Evolutionary conservation across 1,140 invertebrate genomes (phyloP), one percentile per base, ranked within the genome.

Genomic region (Zophobas morio): DNA sequence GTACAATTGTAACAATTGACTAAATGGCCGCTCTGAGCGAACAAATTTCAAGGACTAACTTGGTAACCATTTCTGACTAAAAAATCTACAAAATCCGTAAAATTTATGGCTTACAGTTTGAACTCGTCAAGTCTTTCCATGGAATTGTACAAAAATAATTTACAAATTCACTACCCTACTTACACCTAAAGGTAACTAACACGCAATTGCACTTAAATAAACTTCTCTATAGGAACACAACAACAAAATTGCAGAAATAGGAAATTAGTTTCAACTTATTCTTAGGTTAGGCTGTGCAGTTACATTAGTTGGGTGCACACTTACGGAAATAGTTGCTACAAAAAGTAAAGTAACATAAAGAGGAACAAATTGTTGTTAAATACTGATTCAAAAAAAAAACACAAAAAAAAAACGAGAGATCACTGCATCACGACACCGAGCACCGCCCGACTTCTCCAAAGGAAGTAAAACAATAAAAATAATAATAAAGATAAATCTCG

Each of bases 1-100:
- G 49, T 80, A 80, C 77, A 78, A 74, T 46, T 70, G 71, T 71
- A 76, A 76, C 70, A 77, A 78, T 76, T 78, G 76, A 78, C 74
- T 78, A 80, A 78, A 73, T 60, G 56, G 42, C 37, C 49, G 72
- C 70, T 79, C 79, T 75, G 74, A 80, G 74, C 57, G 51, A 20
- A 76, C 60, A 74, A 80, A 78, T 75, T 78, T 75, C 78, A 72
- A 32, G 46, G 36, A 53, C 51, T 1, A 53, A 36, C 74, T 81
- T 83, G 82, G 82, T 83, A 83, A 83, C 82, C 82, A 83, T 77
- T 74, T 77, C 66, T 83, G 82, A 83, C 82, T 83, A 82, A 83
- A 81, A 80, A 74, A 66, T 70, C 60, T 66, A 36, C 35, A 57
- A 57, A 57, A 57, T 78, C 42, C 37, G 36, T 63, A 71, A 78